Evolutionary conservation across 1,140 invertebrate species (phyloP), one percentile per base, ranked within the genome.

Genomic region (Geopemphigus sp.): DNA sequence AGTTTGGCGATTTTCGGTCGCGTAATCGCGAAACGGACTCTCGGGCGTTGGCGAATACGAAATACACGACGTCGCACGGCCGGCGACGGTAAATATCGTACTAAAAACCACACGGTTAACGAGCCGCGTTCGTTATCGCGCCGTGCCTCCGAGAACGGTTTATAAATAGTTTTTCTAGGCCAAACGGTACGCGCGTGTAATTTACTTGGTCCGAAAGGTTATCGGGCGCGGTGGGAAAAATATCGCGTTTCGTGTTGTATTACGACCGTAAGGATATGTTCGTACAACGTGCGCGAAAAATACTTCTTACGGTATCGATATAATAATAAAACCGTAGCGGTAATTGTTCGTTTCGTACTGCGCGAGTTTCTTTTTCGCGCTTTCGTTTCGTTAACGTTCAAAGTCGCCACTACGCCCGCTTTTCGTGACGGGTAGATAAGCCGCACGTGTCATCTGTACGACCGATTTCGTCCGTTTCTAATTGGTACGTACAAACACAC

Each of bases 151-250:
- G 32, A 66, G 22, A 45, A 19, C 24, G 45, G n/a, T 50, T 68
- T 68, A 68, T 68, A 50, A 68, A 68, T 68, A 68, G 66, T 50
- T 50, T 26, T 50, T 50, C 14, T 50, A 68, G 66, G 66, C 22
- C 66, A 68, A 68, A 39, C 8, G 15, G 19, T 68, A 26, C 39
- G 66, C 47, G 39, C 39, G 66, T 50, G 66, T 68, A 47, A 24
- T 68, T 47, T 68, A 47, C 39, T 32, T 68, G 32, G 8, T 39
- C 32, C 14, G 47, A 68, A 68, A 68, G 66, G 66, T 68, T 68
- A 68, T 68, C 66, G 24, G 19, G 39, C 22, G 39, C n/a, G 15
- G 15, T 47, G 6, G 11, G 0, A 19, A 39, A 64, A 22, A 22
- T 1, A 39, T 39, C n/a, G 32, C 14, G 24, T 14, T 5, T 66